phyloP scores from a whole-genome alignment of 2,888 invertebrate species.

The Erannis defoliaria region DNA sequence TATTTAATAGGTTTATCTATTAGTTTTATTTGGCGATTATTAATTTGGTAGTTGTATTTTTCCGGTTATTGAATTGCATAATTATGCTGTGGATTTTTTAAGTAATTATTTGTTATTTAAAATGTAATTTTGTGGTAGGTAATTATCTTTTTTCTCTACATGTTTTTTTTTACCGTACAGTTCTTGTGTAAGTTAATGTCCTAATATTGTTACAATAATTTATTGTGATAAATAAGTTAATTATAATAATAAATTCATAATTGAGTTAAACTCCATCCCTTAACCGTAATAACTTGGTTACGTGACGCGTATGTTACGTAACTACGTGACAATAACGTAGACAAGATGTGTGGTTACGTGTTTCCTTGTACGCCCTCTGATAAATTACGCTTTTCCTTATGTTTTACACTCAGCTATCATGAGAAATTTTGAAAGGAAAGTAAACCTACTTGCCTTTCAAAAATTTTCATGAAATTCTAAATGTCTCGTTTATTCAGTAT shows the following conservation, averaged over 20 bases:
- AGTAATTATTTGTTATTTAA: background rate
- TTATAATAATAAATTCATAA: background rate
- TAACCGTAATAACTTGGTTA: constrained; percentile 6
- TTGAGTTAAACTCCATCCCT: constrained; percentile 6
- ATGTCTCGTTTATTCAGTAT: too few relatives aligned
- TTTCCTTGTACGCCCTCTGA: constrained; percentile 17
- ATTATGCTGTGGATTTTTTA: background rate
- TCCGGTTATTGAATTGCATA: constrained; percentile 12
- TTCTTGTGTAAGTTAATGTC: too few relatives aligned
- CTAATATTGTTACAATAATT: background rate
- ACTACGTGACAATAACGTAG: constrained; percentile 51
- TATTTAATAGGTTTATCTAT: constrained; percentile 6
- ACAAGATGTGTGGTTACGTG: constrained; percentile 1
- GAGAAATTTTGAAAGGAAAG: too few relatives aligned
- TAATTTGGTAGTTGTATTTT: constrained; percentile 2
- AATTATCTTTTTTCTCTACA: too few relatives aligned
- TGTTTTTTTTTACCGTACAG: background rate
- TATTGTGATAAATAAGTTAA: background rate
- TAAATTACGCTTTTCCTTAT: background rate
- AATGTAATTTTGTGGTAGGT: too few relatives aligned
- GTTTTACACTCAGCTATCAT: too few relatives aligned
- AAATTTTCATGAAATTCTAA: too few relatives aligned
- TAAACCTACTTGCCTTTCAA: too few relatives aligned
- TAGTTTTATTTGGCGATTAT: constrained; percentile 12
- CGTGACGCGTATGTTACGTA: constrained; percentile 42